phyloP scores from a whole-genome alignment of 1,140 invertebrate genomes.

The Andrena cerasifolii region DNA sequence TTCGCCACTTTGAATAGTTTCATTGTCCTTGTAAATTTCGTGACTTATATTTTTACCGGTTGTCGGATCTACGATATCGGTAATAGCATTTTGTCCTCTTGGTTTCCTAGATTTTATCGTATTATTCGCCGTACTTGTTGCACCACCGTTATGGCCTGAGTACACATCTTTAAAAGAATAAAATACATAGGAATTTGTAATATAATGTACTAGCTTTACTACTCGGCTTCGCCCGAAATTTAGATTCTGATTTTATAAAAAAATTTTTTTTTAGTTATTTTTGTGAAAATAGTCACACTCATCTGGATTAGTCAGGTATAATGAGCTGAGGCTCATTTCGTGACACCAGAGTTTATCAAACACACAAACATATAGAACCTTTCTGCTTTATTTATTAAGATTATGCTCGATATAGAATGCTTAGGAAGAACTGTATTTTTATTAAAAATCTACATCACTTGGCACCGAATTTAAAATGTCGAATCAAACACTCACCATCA shows the following conservation, averaged over 20 bases:
- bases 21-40: constrained; percentile 69
- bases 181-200: not conserved
- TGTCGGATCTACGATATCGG: constrained; percentile 77
- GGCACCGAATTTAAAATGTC: not conserved
- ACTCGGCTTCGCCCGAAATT: too few species aligned
- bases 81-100: constrained; percentile 70
- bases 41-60: constrained; percentile 77
- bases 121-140: constrained; percentile 64
- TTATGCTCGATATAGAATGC: too few species aligned
- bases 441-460: not conserved
- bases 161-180: constrained; percentile 72
- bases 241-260: too few species aligned
- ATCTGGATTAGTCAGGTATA: too few species aligned
- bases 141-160: constrained; percentile 71
- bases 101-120: constrained; percentile 65
- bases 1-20: constrained; percentile 64
- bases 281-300: too few species aligned
- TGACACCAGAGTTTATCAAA: too few species aligned
- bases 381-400: too few species aligned
- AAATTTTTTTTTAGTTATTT: not conserved
- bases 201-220: too few species aligned
- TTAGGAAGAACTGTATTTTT: not conserved
- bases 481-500: constrained; percentile 3
- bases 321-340: too few species aligned
- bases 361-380: too few species aligned